Percentiles rank a stretch among this genome's conserved stretches.
Evolutionary conservation across 2,797 vertebrate genomes (phyloP).

Genomic region (Sebastes hubbsi): DNA sequence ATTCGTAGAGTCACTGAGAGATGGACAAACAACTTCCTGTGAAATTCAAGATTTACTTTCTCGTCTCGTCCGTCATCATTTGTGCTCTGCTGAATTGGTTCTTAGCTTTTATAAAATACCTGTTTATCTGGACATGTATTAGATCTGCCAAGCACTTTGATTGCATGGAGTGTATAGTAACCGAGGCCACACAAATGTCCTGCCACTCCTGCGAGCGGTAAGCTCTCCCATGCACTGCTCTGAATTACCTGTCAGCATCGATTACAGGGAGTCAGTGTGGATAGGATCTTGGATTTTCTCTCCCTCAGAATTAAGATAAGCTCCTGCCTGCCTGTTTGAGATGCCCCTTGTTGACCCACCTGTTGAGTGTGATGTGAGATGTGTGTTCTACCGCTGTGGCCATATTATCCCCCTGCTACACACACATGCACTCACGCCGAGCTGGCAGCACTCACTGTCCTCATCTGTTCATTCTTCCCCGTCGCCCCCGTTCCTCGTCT

Average conservation of each 20-base stretch:
- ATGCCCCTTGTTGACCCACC: conserved; percentile 81
- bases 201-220: conserved; percentile 62
- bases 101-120: conserved; percentile 40
- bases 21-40: not conserved
- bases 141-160: conserved; percentile 61
- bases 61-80: conserved; percentile 48
- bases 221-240: conserved; percentile 73
- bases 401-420: conserved; percentile 58
- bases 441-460: conserved; percentile 52
- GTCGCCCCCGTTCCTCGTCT: conserved; percentile 27
- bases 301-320: conserved; percentile 86
- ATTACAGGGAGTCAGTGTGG: conserved; percentile 80
- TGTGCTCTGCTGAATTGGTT: conserved; percentile 39
- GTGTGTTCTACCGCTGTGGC: conserved; percentile 51
- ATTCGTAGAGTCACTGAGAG: not conserved
- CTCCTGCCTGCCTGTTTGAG: conserved; percentile 78
- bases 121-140: conserved; percentile 52
- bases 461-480: conserved; percentile 62
- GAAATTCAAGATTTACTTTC: conserved; percentile 23
- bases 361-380: conserved; percentile 69
- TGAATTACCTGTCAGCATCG: conserved; percentile 86
- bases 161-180: conserved; percentile 58
- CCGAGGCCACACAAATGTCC: conserved; percentile 58
- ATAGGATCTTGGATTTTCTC: conserved; percentile 85
- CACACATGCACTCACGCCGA: conserved; percentile 26